Percentiles rank a stretch among this genome's conserved stretches.
These are phyloP conservation scores for Euproctis similis DNA, from an alignment of 2,888 invertebrate genomes.

Conservation along the genomic window DNA sequence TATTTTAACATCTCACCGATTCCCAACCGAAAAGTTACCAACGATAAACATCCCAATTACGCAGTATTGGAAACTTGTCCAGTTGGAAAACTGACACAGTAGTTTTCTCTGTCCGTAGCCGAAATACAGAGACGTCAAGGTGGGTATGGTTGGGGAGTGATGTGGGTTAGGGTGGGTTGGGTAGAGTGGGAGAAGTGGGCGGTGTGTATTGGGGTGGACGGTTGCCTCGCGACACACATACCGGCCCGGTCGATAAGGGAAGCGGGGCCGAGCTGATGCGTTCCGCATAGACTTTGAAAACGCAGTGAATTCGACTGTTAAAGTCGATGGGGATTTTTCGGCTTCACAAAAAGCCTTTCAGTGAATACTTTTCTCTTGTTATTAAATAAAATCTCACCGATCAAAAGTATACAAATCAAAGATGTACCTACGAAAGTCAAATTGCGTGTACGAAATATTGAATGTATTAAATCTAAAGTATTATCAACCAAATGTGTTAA, in stretches of 20 bases:
- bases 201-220: conserved; percentile 27
- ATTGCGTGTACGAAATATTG: no score
- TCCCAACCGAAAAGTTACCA: conserved; percentile 9
- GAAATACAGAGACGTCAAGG: conserved; percentile 28
- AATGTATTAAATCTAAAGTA: no score
- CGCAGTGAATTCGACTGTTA: conserved; percentile 36
- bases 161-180: no score
- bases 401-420: no score
- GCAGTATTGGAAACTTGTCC: conserved; percentile 33
- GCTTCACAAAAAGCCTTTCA: conserved; percentile 12
- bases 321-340: conserved; percentile 21
- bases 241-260: conserved; percentile 62
- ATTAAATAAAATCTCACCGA: no score
- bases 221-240: conserved; percentile 63
- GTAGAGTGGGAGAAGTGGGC: conserved; percentile 25
- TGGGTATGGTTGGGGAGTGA: no score
- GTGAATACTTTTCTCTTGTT: no score
- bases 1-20: conserved; percentile 1
- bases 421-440: no score
- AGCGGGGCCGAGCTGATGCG: conserved; percentile 57
- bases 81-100: conserved; percentile 28
- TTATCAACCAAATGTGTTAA: no score
- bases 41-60: conserved; percentile 26
- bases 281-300: conserved; percentile 36
- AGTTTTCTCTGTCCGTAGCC: conserved; percentile 40